Percentiles rank a stretch among this genome's conserved stretches.
These are phyloP conservation scores for Mus musculus DNA, from an alignment of 2,113 vertebrate species.

Conservation along the genomic window DNA sequence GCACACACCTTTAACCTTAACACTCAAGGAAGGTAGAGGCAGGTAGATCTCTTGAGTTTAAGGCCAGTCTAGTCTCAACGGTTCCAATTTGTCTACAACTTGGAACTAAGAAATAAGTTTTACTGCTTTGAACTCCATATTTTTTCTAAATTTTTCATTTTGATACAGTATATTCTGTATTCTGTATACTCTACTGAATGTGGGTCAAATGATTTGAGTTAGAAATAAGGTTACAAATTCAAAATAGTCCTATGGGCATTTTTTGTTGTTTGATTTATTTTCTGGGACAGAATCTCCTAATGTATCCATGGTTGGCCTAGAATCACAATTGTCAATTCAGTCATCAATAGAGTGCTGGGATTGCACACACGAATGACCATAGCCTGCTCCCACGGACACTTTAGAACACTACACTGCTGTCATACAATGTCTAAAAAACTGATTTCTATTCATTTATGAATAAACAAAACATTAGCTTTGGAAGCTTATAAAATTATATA, in stretches of 20 bases:
- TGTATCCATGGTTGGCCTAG: background rate
- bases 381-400: background rate
- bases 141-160: constrained; percentile 45
- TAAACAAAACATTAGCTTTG: background rate
- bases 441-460: background rate
- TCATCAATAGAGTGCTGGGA: background rate
- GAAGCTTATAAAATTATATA: background rate
- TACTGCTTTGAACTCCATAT: constrained; percentile 35
- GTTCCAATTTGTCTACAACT: background rate
- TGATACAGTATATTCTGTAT: background rate
- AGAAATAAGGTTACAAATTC: constrained; percentile 46
- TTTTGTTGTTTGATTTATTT: background rate
- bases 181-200: background rate
- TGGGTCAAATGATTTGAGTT: constrained; percentile 16
- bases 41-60: background rate
- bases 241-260: background rate
- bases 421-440: constrained; percentile 5
- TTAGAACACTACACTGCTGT: constrained; percentile 10
- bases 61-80: background rate
- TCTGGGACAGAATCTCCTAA: background rate
- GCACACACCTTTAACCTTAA: background rate
- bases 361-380: background rate
- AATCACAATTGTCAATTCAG: background rate
- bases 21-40: background rate
- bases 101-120: constrained; percentile 52